Conservation (phyloP, 2,888 invertebrate species). For the Iselma pallidipennis region DNA sequence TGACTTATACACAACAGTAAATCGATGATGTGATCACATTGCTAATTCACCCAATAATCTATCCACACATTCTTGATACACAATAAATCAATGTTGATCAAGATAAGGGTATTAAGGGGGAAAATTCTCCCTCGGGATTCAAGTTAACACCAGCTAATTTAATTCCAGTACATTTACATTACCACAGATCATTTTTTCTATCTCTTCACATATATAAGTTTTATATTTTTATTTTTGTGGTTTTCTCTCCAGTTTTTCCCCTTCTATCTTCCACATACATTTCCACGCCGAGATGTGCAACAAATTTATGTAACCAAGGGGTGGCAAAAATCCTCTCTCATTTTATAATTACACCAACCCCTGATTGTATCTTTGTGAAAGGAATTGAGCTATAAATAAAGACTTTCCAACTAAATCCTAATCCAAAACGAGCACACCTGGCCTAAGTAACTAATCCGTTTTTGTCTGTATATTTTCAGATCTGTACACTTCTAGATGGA, state of each 20-base stretch:
- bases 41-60: not conserved
- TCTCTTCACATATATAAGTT: not conserved
- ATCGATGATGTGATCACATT: not conserved
- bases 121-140: not conserved
- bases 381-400: not conserved
- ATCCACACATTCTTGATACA: not conserved
- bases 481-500: constrained; percentile 22
- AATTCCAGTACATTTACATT: not conserved
- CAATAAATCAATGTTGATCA: constrained; percentile 1
- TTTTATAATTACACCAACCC: not conserved
- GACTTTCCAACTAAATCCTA: not conserved
- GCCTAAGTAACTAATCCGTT: not conserved
- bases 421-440: not conserved
- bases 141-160: not conserved
- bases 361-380: not conserved
- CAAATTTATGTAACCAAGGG: not conserved
- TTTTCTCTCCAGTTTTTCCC: too few relatives aligned
- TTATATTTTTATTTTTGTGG: not conserved
- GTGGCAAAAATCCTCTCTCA: not conserved
- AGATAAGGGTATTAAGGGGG: not conserved
- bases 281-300: not conserved
- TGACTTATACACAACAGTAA: not conserved
- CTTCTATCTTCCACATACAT: not conserved
- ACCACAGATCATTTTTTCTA: not conserved
- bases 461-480: not conserved